Evolutionary conservation across 2,888 invertebrate genomes (phyloP), one percentile per base, ranked within the genome.

Genomic region (Xanthia icteritia): DNA sequence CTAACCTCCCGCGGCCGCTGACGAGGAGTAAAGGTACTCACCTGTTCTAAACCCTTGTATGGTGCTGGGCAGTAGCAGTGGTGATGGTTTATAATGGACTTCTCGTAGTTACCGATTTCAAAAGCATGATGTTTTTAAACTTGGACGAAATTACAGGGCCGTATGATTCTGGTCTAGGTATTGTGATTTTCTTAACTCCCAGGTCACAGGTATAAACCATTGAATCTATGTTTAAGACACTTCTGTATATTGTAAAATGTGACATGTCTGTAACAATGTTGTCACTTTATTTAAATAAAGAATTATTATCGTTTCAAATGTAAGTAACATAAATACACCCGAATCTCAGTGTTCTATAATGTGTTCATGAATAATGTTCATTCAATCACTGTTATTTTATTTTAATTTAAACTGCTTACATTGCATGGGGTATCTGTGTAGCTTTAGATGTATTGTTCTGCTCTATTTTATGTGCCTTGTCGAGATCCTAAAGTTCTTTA

Each of bases 1-100:
- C 95, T 94, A 92, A 93, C 95, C 91, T 95, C 95, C 95, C 96
- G 93, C 91, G 89, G 87, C 86, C 86, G 92, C 94, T 95, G 95
- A 95, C 89, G 95, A 94, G 95, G 95, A 95, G 91, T 95, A 95
- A 94, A 93, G 94, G 93, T 90, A 89, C 74, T 88, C 82, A 86
- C 85, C 63, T 17, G 31, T 63, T 83, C 90, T 75, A 67, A 81
- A 73, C 66, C 77, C 75, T 31, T 39, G 72, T 69, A 65, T 75
- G 84, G 83, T 81, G 75, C 13, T 71, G 84, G 84, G 75, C 72
- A 60, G 36, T 54, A 20, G 15, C 9, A 0, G 27, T 58, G 83
- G 79, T 86, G 73, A 1, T 58, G 82, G 82, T 23, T n/a, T 56
- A 15, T 27, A n/a, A 5, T 56, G 56, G 13, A 5, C n/a, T 56